These are phyloP conservation scores for Polietes domitor DNA, from an alignment of 2,888 invertebrate species.

Conservation along the genomic window DNA sequence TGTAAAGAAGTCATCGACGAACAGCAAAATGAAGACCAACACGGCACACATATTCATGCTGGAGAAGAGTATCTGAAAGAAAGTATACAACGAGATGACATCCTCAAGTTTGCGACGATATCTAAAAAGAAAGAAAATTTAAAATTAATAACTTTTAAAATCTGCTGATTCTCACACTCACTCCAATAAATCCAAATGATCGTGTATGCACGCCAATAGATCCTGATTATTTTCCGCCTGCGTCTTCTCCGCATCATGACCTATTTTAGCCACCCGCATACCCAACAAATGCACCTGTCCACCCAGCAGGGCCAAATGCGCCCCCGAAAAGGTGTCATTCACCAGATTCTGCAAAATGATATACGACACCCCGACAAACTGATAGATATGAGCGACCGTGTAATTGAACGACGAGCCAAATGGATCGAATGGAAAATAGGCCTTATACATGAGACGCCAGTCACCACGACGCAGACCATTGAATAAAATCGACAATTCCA, in stretches of 20 bases:
- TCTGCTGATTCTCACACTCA: constrained; percentile 43
- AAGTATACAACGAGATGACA: constrained; percentile 49
- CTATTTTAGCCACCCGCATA: constrained; percentile 64
- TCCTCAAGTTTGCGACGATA: constrained; percentile 53
- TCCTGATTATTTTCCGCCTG: constrained; percentile 44
- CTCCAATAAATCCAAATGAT: constrained; percentile 66
- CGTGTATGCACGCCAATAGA: constrained; percentile 63
- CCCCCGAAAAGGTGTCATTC: constrained; percentile 63
- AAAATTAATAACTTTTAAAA: neutral
- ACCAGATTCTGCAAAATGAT: constrained; percentile 61
- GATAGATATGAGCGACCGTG: constrained; percentile 61
- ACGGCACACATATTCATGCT: constrained; percentile 62
- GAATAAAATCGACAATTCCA: constrained; percentile 58
- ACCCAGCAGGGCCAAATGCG: constrained; percentile 61
- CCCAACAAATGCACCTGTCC: constrained; percentile 66
- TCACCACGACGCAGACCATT: constrained; percentile 46
- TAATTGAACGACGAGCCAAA: constrained; percentile 32
- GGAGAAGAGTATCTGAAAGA: constrained; percentile 58
- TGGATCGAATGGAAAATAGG: constrained; percentile 66
- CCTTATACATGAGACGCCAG: constrained; percentile 66
- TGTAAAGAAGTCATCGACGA: constrained; percentile 48
- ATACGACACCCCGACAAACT: constrained; percentile 56
- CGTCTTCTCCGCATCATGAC: constrained; percentile 22
- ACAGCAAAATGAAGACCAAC: constrained; percentile 59
- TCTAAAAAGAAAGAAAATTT: constrained; percentile 31